A percentile compares a stretch with the other conserved stretches of the same genome.
Evolutionary conservation across 2,113 vertebrate genomes (phyloP).

Genomic region (Caretta caretta): DNA sequence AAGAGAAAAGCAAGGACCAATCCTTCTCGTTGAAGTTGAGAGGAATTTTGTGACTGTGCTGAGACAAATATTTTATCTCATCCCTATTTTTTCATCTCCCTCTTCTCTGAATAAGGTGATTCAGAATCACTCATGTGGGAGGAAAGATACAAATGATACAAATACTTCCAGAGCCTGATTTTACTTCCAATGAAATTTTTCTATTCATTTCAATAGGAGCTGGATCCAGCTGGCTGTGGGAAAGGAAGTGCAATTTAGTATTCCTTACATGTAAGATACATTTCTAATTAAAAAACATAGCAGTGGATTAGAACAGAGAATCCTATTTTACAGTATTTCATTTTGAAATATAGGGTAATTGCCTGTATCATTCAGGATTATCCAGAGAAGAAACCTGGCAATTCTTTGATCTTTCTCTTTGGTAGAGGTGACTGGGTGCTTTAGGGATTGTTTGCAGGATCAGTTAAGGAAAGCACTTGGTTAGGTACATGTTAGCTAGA

Average conservation of each 20-base stretch:
- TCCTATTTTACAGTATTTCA: background rate
- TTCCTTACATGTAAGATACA: background rate
- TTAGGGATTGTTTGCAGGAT: background rate
- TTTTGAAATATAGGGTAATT: background rate
- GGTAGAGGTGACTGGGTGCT: background rate
- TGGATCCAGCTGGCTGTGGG: background rate
- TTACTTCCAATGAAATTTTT: background rate
- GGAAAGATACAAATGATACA: background rate
- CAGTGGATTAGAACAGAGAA: conserved; percentile 2
- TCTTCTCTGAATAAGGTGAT: background rate
- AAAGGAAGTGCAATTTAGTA: background rate
- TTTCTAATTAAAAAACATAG: conserved; percentile 11
- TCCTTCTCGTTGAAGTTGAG: background rate
- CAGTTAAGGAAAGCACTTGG: conserved; percentile 13
- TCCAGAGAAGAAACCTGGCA: background rate
- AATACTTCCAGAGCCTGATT: background rate
- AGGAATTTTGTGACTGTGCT: background rate
- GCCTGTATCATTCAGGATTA: background rate
- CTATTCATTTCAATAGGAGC: background rate
- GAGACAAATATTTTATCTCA: background rate
- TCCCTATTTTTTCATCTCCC: background rate
- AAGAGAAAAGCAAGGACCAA: background rate
- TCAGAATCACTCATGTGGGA: background rate
- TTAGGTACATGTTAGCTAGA: background rate
- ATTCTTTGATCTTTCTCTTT: background rate